These are phyloP conservation scores for Enoplosus armatus DNA, from an alignment of 2,797 vertebrate species.

Conservation along the genomic window DNA sequence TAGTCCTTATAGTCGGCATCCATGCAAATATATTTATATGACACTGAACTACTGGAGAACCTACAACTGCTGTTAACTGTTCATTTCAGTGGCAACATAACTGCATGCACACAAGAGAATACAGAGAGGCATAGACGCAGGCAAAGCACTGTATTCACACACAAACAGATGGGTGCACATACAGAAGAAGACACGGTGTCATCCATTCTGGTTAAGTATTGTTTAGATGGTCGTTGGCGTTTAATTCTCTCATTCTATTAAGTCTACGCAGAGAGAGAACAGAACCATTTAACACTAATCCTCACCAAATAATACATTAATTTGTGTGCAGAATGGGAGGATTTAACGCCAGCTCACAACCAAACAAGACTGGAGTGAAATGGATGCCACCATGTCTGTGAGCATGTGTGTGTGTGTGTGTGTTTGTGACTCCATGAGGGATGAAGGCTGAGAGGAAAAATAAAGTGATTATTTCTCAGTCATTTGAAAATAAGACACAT, in stretches of 20 bases:
- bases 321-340: constrained; percentile 71
- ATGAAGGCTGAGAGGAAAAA: background rate
- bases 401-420: constrained; percentile 22
- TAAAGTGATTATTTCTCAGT: constrained; percentile 23
- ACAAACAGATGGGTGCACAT: constrained; percentile 37
- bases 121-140: background rate
- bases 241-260: constrained; percentile 70
- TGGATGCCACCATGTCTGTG: constrained; percentile 41
- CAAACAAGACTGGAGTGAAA: constrained; percentile 60
- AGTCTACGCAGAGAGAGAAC: constrained; percentile 63
- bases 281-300: constrained; percentile 77
- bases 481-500: constrained; percentile 8
- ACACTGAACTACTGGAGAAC: background rate
- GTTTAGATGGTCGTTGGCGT: constrained; percentile 53
- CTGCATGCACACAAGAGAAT: background rate
- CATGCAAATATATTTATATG: background rate
- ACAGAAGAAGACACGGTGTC: constrained; percentile 40
- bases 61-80: background rate
- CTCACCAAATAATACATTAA: constrained; percentile 68
- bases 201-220: constrained; percentile 60
- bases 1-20: background rate
- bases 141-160: background rate
- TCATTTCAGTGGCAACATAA: background rate
- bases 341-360: constrained; percentile 74
- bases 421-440: constrained; percentile 33